These are phyloP conservation scores for Fopius arisanus DNA, from an alignment of 1,140 invertebrate species.

Conservation along the genomic window DNA sequence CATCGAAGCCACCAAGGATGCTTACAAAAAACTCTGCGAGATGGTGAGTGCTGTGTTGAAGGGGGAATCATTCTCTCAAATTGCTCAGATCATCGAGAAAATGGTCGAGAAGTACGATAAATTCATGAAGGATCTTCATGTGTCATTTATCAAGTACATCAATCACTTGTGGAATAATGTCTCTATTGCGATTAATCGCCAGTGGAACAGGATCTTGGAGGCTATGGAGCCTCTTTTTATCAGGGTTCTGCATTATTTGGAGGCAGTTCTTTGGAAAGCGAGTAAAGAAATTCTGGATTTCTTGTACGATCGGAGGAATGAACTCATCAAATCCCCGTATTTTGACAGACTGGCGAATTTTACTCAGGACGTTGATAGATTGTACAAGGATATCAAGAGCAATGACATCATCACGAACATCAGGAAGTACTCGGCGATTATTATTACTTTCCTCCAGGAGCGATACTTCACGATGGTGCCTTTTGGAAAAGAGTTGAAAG, in stretches of 20 bases:
- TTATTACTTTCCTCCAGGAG: constrained; percentile 74
- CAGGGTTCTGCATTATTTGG: constrained; percentile 76
- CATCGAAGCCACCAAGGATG: constrained; percentile 75
- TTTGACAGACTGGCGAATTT: constrained; percentile 81
- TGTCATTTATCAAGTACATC: constrained; percentile 77
- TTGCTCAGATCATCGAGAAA: constrained; percentile 73
- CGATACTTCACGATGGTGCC: constrained; percentile 80
- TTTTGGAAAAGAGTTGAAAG: constrained; percentile 78
- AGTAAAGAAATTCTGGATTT: constrained; percentile 80
- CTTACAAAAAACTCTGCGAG: constrained; percentile 74
- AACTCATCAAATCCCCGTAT: constrained; percentile 80
- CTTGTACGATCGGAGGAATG: constrained; percentile 78
- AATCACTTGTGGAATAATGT: constrained; percentile 76
- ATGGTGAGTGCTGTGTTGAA: constrained; percentile 73
- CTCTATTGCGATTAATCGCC: constrained; percentile 68
- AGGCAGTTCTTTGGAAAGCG: constrained; percentile 76
- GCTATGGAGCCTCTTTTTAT: constrained; percentile 80
- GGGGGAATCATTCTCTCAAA: constrained; percentile 75
- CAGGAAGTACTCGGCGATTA: constrained; percentile 75
- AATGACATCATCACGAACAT: constrained; percentile 78
- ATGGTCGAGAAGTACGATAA: constrained; percentile 79
- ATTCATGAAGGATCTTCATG: constrained; percentile 79
- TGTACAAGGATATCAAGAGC: constrained; percentile 78
- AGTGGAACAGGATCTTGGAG: constrained; percentile 76
- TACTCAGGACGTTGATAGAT: constrained; percentile 78